These are phyloP conservation scores for Tinea pellionella DNA, from an alignment of 2,888 invertebrate genomes.

Conservation along the genomic window DNA sequence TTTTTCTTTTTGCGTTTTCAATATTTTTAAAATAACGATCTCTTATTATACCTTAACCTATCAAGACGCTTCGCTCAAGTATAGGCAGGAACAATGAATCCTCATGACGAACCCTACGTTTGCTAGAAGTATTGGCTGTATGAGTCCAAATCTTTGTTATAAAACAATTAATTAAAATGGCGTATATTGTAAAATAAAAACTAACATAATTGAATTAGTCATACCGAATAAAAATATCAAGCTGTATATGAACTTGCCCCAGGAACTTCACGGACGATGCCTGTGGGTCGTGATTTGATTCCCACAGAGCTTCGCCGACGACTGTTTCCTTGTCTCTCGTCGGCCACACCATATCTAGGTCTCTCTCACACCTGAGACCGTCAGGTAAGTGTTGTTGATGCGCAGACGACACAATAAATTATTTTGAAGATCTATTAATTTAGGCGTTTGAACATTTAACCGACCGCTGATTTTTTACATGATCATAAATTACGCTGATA, in stretches of 20 bases:
- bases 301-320: constrained; percentile 40
- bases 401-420: constrained; percentile 26
- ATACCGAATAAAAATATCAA: too few relatives aligned
- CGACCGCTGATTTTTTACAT: background rate
- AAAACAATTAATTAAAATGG: too few relatives aligned
- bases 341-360: background rate
- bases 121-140: too few relatives aligned
- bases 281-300: constrained; percentile 66
- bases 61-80: too few relatives aligned
- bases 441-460: constrained; percentile 16
- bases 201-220: too few relatives aligned
- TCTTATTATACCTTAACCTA: too few relatives aligned
- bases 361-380: background rate
- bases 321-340: constrained; percentile 28
- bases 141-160: too few relatives aligned
- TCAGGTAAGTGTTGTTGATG: constrained; percentile 21
- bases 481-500: background rate
- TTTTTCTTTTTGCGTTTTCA: too few relatives aligned
- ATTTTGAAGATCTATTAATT: constrained; percentile 27
- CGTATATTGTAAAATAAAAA: too few relatives aligned
- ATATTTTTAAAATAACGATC: too few relatives aligned
- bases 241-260: constrained; percentile 35
- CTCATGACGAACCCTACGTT: too few relatives aligned
- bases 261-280: constrained; percentile 48
- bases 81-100: too few relatives aligned